Conservation (phyloP, 2,797 vertebrate species). For the Lemur catta region DNA sequence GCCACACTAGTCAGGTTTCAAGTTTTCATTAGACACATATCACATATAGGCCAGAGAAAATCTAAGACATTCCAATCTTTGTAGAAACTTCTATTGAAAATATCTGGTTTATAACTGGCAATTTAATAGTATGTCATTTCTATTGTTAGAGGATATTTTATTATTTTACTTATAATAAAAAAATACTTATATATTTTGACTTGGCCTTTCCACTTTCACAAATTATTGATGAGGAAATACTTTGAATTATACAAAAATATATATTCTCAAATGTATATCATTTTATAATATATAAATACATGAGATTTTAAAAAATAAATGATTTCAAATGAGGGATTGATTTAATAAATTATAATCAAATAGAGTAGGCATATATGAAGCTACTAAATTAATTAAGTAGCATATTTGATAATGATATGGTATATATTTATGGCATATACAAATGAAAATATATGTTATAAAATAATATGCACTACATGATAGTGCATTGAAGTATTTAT, state of each 20-base stretch:
- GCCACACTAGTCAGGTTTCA: background rate
- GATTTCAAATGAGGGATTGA: background rate
- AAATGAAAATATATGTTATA: background rate
- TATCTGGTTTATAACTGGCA: background rate
- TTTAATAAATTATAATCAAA: background rate
- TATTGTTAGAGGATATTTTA: background rate
- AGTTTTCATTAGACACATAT: background rate
- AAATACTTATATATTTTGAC: background rate
- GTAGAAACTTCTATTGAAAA: background rate
- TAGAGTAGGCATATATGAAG: background rate
- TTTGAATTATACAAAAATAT: background rate
- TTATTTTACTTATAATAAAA: background rate
- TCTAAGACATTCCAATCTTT: background rate
- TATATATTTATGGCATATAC: background rate
- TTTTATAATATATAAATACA: background rate
- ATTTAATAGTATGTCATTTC: background rate
- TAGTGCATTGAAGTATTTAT: background rate
- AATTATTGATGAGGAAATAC: background rate
- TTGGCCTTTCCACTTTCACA: background rate
- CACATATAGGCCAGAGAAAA: background rate
- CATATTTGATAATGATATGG: background rate
- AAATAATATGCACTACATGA: background rate
- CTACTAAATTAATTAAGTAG: background rate
- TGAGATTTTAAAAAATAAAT: background rate
- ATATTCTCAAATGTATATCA: background rate